phyloP scores from a whole-genome alignment of 2,113 vertebrate species.

The Benitochromis conjunctus region DNA sequence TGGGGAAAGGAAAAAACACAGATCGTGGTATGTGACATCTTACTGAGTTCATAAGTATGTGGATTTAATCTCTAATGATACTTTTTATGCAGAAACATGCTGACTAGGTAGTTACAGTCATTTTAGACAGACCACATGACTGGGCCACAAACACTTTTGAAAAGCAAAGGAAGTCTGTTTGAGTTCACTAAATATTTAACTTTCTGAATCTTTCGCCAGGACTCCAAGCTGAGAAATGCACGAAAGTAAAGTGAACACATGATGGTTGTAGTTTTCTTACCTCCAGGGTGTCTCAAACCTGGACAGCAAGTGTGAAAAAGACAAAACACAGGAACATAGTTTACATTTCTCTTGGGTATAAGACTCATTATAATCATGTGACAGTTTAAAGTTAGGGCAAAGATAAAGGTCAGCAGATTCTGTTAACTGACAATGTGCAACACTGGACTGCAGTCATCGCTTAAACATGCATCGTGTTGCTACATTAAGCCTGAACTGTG shows the following conservation, averaged over 20 bases:
- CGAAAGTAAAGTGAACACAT: background rate
- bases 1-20: background rate
- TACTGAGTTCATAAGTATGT: background rate
- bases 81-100: background rate
- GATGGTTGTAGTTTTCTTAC: slow-evolving; percentile 49
- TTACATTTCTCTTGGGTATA: slow-evolving; percentile 1
- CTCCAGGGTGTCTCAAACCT: slow-evolving; percentile 56
- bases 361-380: slow-evolving; percentile 18
- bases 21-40: background rate
- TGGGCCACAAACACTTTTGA: background rate
- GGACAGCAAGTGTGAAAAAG: slow-evolving; percentile 9
- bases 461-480: background rate
- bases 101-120: background rate
- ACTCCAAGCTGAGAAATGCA: background rate
- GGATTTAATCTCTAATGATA: background rate
- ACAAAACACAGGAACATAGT: slow-evolving; percentile 47
- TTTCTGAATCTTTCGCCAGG: background rate
- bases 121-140: background rate
- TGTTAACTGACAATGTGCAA: background rate
- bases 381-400: background rate
- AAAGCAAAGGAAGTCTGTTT: background rate
- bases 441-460: background rate
- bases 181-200: slow-evolving; percentile 19
- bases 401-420: background rate
- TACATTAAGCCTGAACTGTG: background rate